phyloP scores from a whole-genome alignment of 2,113 vertebrate genomes.

The Phyllostomus discolor region DNA sequence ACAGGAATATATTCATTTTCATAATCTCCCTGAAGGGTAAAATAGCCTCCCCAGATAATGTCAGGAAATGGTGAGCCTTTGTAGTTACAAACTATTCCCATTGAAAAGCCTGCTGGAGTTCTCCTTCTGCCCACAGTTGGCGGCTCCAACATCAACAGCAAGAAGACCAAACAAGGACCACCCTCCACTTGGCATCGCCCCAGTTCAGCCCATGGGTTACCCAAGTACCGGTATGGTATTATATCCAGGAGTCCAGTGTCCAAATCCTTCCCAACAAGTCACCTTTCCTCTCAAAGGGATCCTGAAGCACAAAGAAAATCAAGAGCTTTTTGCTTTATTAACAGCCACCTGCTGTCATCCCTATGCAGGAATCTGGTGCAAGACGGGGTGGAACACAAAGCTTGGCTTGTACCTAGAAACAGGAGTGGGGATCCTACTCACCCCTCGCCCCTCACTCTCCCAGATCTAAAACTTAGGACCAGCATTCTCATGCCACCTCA shows the following conservation, averaged over 20 bases:
- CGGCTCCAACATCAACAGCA: not conserved
- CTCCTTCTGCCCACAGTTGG: not conserved
- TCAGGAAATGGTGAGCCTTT: not conserved
- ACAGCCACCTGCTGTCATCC: not conserved
- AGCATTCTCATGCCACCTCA: not conserved
- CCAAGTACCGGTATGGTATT: no score
- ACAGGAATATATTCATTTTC: not conserved
- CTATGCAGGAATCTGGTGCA: not conserved
- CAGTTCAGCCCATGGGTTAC: not conserved
- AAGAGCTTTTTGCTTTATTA: not conserved
- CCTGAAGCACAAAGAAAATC: not conserved
- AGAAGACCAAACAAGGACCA: not conserved
- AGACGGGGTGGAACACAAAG: not conserved
- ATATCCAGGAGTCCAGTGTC: not conserved
- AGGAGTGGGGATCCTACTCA: not conserved
- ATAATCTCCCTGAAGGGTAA: not conserved
- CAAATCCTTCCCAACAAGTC: not conserved
- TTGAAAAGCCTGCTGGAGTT: not conserved
- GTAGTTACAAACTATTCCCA: not conserved
- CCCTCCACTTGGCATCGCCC: not conserved
- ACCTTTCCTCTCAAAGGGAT: not conserved
- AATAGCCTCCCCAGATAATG: not conserved
- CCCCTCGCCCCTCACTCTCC: rapidly evolving
- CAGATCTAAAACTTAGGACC: not conserved
- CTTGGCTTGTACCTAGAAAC: not conserved